Conservation (phyloP, 1,140 invertebrate species). For the Drosophila nannoptera region DNA sequence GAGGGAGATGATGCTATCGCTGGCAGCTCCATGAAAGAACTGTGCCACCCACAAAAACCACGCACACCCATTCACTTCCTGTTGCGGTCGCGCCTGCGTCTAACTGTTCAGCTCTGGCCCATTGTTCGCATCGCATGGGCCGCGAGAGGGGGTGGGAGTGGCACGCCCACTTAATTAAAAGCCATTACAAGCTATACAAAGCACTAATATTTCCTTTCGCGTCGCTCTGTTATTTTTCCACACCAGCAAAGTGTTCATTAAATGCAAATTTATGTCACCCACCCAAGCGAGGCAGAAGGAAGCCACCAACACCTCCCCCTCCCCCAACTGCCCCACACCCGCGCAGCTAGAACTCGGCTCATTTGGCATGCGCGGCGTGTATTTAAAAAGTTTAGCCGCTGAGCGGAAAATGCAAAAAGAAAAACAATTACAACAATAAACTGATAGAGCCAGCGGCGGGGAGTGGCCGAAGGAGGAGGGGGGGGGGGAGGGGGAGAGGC, state of each 20-base stretch:
- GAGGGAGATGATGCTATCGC: conserved; percentile 2
- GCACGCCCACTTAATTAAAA: conserved; percentile 71
- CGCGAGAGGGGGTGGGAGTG: neutral
- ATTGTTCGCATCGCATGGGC: conserved; percentile 5
- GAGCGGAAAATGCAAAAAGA: conserved; percentile 49
- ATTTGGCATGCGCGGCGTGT: conserved; percentile 73
- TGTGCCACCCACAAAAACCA: conserved; percentile 50
- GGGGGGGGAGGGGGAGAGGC: neutral
- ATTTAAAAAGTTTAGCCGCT: conserved; percentile 36
- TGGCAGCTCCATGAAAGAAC: neutral
- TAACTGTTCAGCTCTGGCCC: conserved; percentile 14
- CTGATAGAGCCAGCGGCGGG: neutral
- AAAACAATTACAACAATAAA: conserved; percentile 66
- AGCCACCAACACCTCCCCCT: neutral
- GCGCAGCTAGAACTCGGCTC: conserved; percentile 26
- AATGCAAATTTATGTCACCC: conserved; percentile 70
- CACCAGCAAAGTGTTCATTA: conserved; percentile 62
- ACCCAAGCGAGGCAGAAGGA: conserved; percentile 8
- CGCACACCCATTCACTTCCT: conserved; percentile 42
- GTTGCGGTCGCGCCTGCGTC: conserved; percentile 64
- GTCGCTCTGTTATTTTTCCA: conserved; percentile 21
- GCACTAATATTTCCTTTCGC: conserved; percentile 38
- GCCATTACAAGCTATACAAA: conserved; percentile 64
- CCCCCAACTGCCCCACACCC: neutral
- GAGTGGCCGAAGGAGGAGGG: neutral